Base-by-base conservation (phyloP, 2,113 vertebrate species). In the Phyllostomus hastatus region DNA sequence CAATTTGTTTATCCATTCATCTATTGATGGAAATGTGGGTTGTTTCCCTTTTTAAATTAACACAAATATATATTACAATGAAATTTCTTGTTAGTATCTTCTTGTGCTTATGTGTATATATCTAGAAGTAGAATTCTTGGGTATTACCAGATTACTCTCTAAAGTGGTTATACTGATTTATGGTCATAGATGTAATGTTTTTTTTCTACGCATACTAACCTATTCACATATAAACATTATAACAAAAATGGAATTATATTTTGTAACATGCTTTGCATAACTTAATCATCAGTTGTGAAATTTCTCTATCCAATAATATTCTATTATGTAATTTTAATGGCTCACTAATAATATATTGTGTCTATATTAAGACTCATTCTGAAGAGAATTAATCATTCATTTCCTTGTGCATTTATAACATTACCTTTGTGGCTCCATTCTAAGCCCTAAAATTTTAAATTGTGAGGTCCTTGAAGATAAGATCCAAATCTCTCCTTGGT, bases 201-300 rank as follows among this genome's bases (percentile, higher is more conserved):
- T 67, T 48, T 35, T n/a, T 61, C 85, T 84, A 1, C 50, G 10
- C 11, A 91, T 10, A 57, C 38, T 89, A 73, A 73, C 22, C 38
- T n/a, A 69, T 22, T 19, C 28, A 69, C 86, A 67, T 35, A 52
- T 41, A 75, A 95, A 91, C 14, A 67, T 75, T 76, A 80, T 61
- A 61, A 67, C 41, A 70, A 80, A 57, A 75, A 26, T 72, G 48
- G 17, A 17, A 43, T 69, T 43, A 38, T 75, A 48, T 85, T 93
- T 91, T 86, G 11, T 88, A 72, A 52, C 24, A 67, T 86, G 33
- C 35, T 97, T 85, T 90, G 64, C 35, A 59, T 83, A 84, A 84
- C 48, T 80, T 94, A 78, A 46, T 57, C 20, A 52, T 90, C 41
- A 41, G 38, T 81, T 80, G 2, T 83, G 46, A 96, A 41, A 7